A percentile compares a stretch with the other conserved stretches of the same genome.
These are phyloP conservation scores for Cosmia pyralina DNA, from an alignment of 2,888 invertebrate genomes.

Conservation along the genomic window DNA sequence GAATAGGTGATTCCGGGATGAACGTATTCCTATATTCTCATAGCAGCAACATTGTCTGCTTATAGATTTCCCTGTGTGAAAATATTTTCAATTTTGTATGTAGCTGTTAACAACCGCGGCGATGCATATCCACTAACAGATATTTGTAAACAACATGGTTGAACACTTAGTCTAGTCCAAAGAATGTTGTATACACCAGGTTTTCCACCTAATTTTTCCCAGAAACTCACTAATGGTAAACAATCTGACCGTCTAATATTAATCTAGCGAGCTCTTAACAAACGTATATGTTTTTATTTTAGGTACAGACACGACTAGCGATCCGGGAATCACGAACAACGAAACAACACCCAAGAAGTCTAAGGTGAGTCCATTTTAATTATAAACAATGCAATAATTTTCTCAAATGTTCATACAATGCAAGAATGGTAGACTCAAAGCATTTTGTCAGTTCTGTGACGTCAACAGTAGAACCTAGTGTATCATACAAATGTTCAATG, in stretches of 20 bases:
- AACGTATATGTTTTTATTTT: conserved; percentile 49
- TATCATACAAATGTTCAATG: conserved; percentile 82
- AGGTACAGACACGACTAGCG: conserved; percentile 89
- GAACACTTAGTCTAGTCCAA: conserved; percentile 5
- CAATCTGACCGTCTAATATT: conserved; percentile 23
- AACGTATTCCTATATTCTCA: not conserved
- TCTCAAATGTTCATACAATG: conserved; percentile 60
- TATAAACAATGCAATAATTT: conserved; percentile 31
- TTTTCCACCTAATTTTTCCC: conserved; percentile 18
- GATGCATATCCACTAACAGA: conserved; percentile 3
- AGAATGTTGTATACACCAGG: conserved; percentile 33
- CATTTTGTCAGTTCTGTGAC: conserved; percentile 62
- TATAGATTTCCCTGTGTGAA: not conserved
- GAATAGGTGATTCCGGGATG: not conserved
- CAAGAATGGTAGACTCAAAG: conserved; percentile 79
- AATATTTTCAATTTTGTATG: not conserved
- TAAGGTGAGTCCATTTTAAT: conserved; percentile 78
- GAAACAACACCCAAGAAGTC: conserved; percentile 88
- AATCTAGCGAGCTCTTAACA: conserved; percentile 1
- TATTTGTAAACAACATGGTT: conserved; percentile 23
- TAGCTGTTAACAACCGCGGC: not conserved
- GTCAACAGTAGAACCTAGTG: conserved; percentile 69
- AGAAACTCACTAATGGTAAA: conserved; percentile 35
- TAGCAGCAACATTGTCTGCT: not conserved
- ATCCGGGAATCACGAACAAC: conserved; percentile 86